Conservation (phyloP, 2,113 vertebrate genomes). For the Ailuropoda melanoleuca region DNA sequence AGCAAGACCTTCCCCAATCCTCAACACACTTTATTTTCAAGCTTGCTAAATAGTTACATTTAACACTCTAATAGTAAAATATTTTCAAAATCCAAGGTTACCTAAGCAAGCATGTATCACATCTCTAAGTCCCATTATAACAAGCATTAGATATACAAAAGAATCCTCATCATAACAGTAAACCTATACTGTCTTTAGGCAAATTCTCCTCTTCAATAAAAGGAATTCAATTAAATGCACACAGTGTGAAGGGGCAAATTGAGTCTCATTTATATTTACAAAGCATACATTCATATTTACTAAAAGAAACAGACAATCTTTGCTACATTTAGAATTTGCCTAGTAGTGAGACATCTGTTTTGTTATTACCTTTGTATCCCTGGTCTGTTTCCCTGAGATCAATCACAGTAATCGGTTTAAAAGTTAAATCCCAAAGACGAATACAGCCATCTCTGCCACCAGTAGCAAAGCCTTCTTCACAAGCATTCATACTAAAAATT, state of each 20-base stretch:
- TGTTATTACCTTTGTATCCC: slow-evolving; percentile 97
- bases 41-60: neutral
- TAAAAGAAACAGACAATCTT: neutral
- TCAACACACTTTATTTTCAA: neutral
- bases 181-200: neutral
- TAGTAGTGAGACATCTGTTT: neutral
- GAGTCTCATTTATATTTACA: neutral
- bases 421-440: slow-evolving; percentile 98
- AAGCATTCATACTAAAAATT: slow-evolving; percentile 99
- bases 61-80: neutral
- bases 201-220: neutral
- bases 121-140: neutral
- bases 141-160: neutral
- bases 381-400: slow-evolving; percentile 99
- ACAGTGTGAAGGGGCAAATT: neutral
- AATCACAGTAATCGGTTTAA: slow-evolving; percentile 99
- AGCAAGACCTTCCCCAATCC: neutral
- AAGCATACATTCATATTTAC: neutral
- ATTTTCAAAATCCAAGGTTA: slow-evolving; percentile 32
- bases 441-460: slow-evolving; percentile 98
- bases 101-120: neutral
- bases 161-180: neutral
- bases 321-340: neutral
- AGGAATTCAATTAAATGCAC: slow-evolving; percentile 23
- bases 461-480: slow-evolving; percentile 98